A percentile compares a stretch with the other conserved stretches of the same genome.
Conservation (phyloP, 2,888 invertebrate species). For the Ophion ventricosus region DNA sequence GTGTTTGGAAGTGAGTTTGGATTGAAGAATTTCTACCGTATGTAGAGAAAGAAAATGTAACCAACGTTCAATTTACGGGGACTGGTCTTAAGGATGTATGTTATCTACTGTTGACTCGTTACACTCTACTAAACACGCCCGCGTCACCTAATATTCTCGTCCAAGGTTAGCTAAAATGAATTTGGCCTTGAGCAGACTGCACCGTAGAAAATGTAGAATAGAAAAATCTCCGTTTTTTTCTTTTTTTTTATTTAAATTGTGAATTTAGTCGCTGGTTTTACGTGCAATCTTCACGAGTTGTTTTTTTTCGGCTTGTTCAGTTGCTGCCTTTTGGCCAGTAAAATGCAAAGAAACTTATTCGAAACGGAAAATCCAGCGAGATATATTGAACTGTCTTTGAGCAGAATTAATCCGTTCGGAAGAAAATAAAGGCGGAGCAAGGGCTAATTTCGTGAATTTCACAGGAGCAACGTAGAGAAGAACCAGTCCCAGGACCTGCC, state of each 20-base stretch:
- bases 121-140: neutral
- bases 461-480: conserved; percentile 57
- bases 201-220: conserved; percentile 29
- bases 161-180: conserved; percentile 22
- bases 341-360: neutral
- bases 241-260: neutral
- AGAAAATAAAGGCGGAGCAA: neutral
- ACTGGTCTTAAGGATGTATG: conserved; percentile 17
- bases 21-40: conserved; percentile 20
- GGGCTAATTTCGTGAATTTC: neutral
- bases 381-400: no score
- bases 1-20: conserved; percentile 26
- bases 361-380: neutral
- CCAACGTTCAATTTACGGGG: conserved; percentile 19
- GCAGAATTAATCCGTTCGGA: neutral
- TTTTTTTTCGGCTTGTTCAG: neutral
- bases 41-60: conserved; percentile 11
- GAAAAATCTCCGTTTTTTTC: neutral
- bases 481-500: conserved; percentile 71
- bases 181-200: neutral
- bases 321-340: neutral
- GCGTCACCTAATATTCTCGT: conserved; percentile 12
- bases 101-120: conserved; percentile 24
- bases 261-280: neutral
- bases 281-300: neutral